Percentiles rank a stretch among this genome's conserved stretches.
phyloP scores from a whole-genome alignment of 2,888 invertebrate genomes.

The Drosophila stalkeri region DNA sequence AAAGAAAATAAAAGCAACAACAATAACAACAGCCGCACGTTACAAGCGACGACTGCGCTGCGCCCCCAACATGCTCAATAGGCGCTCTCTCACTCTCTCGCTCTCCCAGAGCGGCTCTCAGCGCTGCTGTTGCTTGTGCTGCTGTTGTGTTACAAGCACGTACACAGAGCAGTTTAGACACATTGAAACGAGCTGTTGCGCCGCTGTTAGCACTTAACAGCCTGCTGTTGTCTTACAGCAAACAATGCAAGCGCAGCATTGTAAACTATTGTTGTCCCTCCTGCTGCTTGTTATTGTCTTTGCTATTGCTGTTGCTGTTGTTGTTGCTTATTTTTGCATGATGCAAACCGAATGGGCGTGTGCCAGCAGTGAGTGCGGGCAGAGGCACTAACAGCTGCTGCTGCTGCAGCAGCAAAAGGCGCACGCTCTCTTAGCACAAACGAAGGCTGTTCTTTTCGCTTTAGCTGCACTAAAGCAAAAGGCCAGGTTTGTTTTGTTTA shows the following conservation, averaged over 20 bases:
- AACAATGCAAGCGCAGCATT: conserved; percentile 40
- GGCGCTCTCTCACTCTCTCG: conserved; percentile 28
- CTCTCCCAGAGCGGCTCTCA: conserved; percentile 28
- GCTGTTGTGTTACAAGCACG: conserved; percentile 30
- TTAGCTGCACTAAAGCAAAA: conserved; percentile 7
- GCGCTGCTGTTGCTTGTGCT: conserved; percentile 19
- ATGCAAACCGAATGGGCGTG: conserved; percentile 38
- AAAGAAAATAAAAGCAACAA: conserved; percentile 39
- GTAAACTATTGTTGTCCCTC: conserved; percentile 38
- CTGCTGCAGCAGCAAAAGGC: conserved; percentile 40
- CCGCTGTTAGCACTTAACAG: conserved; percentile 54
- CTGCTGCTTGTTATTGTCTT: conserved; percentile 11
- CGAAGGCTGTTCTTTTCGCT: conserved; percentile 4
- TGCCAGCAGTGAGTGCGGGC: conserved; percentile 8
- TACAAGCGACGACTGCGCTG: conserved; percentile 46
- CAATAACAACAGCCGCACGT: conserved; percentile 36
- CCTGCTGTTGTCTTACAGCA: conserved; percentile 35
- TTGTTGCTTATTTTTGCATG: conserved; percentile 41
- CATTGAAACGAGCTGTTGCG: conserved; percentile 52
- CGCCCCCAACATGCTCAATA: conserved; percentile 53
- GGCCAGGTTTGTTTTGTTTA: conserved; percentile 46
- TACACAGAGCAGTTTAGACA: conserved; percentile 31
- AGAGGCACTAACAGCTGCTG: conserved; percentile 5
- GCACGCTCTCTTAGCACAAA: conserved; percentile 21
- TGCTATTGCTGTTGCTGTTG: conserved; percentile 7